phyloP scores from a whole-genome alignment of 1,140 invertebrate genomes.

The Cecropterus lyciades region DNA sequence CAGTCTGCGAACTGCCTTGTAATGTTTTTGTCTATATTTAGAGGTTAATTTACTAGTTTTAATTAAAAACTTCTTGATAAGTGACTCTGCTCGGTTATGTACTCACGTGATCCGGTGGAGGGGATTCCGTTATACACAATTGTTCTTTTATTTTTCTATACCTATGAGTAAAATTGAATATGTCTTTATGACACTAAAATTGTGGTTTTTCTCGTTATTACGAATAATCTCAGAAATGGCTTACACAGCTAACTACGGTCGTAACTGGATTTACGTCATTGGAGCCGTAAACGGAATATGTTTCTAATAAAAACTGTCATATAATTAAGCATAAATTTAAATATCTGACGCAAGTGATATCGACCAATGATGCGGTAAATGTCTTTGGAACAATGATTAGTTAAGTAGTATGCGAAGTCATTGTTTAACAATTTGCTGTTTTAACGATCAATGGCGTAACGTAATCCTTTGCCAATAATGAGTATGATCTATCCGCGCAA shows the following conservation, averaged over 20 bases:
- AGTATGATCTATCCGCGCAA: conserved; percentile 9
- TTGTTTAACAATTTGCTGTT: not conserved
- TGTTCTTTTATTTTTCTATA: not conserved
- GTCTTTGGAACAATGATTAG: not conserved
- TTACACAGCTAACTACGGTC: too few species aligned
- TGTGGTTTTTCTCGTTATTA: too few species aligned
- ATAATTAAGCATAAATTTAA: not conserved
- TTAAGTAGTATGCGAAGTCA: not conserved
- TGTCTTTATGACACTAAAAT: too few species aligned
- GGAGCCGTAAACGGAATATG: too few species aligned
- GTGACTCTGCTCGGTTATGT: not conserved
- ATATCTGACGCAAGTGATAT: not conserved
- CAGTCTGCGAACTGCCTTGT: not conserved
- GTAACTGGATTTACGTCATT: too few species aligned
- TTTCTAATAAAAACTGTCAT: too few species aligned
- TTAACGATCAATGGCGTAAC: not conserved
- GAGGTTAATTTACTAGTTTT: not conserved
- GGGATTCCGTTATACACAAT: not conserved
- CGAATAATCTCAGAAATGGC: too few species aligned
- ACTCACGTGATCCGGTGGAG: not conserved
- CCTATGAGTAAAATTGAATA: too few species aligned
- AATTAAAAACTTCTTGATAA: not conserved
- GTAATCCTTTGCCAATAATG: not conserved
- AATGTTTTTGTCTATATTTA: not conserved
- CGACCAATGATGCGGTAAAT: not conserved